A percentile compares a stretch with the other conserved stretches of the same genome.
These are phyloP conservation scores for Goniozus legneri DNA, from an alignment of 1,140 invertebrate species.

Conservation along the genomic window DNA sequence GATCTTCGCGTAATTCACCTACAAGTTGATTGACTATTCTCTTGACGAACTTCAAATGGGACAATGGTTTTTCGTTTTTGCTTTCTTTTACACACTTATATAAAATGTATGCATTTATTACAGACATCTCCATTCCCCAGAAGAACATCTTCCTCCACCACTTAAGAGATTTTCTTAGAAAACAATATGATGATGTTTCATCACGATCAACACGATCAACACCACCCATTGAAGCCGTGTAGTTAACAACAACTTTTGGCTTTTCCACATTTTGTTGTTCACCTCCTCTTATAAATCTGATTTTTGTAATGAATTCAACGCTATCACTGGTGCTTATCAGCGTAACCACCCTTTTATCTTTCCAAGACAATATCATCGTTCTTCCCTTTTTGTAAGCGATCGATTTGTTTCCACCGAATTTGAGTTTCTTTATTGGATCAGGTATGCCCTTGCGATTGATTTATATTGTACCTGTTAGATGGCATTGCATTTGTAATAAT, in stretches of 20 bases:
- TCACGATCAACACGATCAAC: no score
- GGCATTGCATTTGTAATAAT: slow-evolving; percentile 21
- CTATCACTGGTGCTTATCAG: slow-evolving; percentile 15
- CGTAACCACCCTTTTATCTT: slow-evolving; percentile 22
- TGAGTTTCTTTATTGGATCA: slow-evolving; percentile 13
- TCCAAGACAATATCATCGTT: slow-evolving; percentile 19
- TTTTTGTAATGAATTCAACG: slow-evolving; percentile 6
- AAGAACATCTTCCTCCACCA: slow-evolving; percentile 23
- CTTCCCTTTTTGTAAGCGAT: slow-evolving; percentile 9
- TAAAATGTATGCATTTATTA: slow-evolving; percentile 7
- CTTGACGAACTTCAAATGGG: slow-evolving; percentile 3
- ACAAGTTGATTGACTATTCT: slow-evolving; percentile 11
- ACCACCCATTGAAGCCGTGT: slow-evolving; percentile 11
- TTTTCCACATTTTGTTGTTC: neutral
- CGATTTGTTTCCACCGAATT: slow-evolving; percentile 6
- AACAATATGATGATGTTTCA: slow-evolving; percentile 16
- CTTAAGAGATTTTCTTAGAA: slow-evolving; percentile 26
- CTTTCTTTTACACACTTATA: slow-evolving; percentile 5
- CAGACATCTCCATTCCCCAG: neutral
- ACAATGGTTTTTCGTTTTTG: slow-evolving; percentile 2
- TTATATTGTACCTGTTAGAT: slow-evolving; percentile 19
- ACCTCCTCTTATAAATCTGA: neutral
- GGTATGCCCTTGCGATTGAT: slow-evolving; percentile 20
- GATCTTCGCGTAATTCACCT: slow-evolving; percentile 8
- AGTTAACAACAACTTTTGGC: neutral